Evolutionary conservation across 2,888 invertebrate genomes (phyloP).

Genomic region (Actias luna): DNA sequence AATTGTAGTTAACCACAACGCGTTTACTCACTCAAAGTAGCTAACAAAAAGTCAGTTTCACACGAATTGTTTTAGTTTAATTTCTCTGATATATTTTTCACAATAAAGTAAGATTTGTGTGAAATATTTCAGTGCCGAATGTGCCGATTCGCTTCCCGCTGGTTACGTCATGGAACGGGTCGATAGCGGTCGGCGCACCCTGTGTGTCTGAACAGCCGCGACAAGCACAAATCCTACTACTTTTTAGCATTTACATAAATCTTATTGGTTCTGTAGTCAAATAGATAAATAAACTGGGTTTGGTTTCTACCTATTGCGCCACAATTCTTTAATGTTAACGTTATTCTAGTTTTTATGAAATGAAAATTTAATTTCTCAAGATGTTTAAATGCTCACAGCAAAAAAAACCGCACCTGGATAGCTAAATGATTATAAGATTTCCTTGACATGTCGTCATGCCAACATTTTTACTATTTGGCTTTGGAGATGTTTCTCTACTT

Average conservation of each 20-base stretch:
- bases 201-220: constrained; percentile 35
- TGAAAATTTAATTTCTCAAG: background rate
- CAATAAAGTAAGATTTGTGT: constrained; percentile 11
- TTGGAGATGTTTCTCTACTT: no score
- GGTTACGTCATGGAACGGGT: constrained; percentile 64
- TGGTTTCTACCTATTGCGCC: background rate
- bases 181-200: constrained; percentile 59
- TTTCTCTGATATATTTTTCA: background rate
- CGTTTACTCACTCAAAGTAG: background rate
- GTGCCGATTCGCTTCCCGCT: constrained; percentile 33
- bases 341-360: no score
- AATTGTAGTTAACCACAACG: no score
- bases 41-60: background rate
- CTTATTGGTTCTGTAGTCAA: constrained; percentile 24
- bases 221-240: constrained; percentile 46
- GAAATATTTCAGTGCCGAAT: constrained; percentile 12
- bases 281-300: background rate
- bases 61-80: background rate
- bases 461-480: background rate
- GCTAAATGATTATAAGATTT: background rate
- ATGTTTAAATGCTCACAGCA: background rate
- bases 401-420: background rate
- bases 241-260: constrained; percentile 54
- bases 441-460: background rate
- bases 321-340: background rate